These are phyloP conservation scores for Megalopta genalis DNA, from an alignment of 1,140 invertebrate species.

Conservation along the genomic window DNA sequence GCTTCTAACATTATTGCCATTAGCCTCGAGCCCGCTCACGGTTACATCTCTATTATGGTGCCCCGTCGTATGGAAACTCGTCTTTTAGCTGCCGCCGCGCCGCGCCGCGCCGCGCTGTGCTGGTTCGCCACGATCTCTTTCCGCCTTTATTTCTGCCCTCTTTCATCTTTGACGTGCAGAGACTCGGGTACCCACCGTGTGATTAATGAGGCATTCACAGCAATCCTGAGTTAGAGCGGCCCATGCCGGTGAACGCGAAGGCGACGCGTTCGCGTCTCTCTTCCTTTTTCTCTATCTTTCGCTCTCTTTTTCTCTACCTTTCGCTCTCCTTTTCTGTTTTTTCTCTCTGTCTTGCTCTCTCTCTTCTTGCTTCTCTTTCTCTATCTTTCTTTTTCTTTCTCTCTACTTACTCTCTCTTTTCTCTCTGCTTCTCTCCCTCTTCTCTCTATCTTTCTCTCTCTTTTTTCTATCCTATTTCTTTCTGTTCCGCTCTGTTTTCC, in stretches of 20 bases:
- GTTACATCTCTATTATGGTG: conserved; percentile 73
- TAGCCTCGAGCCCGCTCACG: conserved; percentile 68
- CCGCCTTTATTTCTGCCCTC: conserved; percentile 38
- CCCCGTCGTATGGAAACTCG: conserved; percentile 56
- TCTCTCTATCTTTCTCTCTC: too few species aligned
- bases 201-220: conserved; percentile 73
- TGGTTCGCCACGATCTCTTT: conserved; percentile 44
- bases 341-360: too few species aligned
- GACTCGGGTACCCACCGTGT: conserved; percentile 66
- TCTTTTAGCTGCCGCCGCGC: conserved; percentile 51
- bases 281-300: too few species aligned
- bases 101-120: not conserved
- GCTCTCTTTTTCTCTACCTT: too few species aligned
- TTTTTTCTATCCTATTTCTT: too few species aligned
- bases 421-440: too few species aligned
- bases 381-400: too few species aligned
- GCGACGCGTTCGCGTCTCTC: too few species aligned
- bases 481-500: too few species aligned
- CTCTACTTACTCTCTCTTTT: too few species aligned
- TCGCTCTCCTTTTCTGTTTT: too few species aligned
- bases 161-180: conserved; percentile 51
- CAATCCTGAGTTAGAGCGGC: conserved; percentile 39
- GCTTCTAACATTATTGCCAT: conserved; percentile 74
- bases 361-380: too few species aligned
- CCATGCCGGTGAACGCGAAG: not conserved